A percentile compares a stretch with the other conserved stretches of the same genome.
Conservation (phyloP, 2,888 invertebrate species). For the Campoplex capitator region DNA sequence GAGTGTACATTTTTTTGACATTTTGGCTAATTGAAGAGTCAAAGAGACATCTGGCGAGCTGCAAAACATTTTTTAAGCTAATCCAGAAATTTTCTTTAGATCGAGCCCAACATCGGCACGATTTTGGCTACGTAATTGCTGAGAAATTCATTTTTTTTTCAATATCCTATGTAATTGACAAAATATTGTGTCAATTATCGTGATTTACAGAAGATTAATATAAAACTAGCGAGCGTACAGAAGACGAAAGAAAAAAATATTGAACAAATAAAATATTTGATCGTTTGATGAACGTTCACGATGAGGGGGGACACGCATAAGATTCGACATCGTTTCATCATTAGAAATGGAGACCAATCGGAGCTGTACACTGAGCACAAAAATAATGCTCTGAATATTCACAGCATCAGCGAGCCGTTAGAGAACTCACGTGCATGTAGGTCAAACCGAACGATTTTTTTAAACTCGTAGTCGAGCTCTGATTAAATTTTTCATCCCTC, state of each 20-base stretch:
- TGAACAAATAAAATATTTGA: conserved; percentile 8
- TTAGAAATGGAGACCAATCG: conserved; percentile 20
- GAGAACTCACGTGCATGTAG: conserved; percentile 2
- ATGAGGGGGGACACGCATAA: background rate
- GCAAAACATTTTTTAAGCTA: too few species aligned
- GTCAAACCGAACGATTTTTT: conserved; percentile 33
- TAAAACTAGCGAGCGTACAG: background rate
- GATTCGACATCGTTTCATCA: conserved; percentile 18
- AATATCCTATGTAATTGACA: too few species aligned
- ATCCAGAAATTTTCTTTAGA: too few species aligned
- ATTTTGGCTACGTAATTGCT: too few species aligned
- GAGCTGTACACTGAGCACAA: conserved; percentile 5
- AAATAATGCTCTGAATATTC: conserved; percentile 16
- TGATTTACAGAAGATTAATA: background rate
- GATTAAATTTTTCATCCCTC: conserved; percentile 37
- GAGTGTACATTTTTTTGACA: too few species aligned
- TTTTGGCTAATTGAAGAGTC: too few species aligned
- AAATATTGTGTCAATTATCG: background rate
- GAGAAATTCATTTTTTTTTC: too few species aligned
- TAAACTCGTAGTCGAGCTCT: conserved; percentile 31
- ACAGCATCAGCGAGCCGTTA: conserved; percentile 14
- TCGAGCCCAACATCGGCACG: too few species aligned
- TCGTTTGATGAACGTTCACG: conserved; percentile 9
- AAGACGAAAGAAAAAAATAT: background rate
- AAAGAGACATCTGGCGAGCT: too few species aligned